Conservation (phyloP, 2,113 vertebrate species). For the Oostethus manadensis region DNA sequence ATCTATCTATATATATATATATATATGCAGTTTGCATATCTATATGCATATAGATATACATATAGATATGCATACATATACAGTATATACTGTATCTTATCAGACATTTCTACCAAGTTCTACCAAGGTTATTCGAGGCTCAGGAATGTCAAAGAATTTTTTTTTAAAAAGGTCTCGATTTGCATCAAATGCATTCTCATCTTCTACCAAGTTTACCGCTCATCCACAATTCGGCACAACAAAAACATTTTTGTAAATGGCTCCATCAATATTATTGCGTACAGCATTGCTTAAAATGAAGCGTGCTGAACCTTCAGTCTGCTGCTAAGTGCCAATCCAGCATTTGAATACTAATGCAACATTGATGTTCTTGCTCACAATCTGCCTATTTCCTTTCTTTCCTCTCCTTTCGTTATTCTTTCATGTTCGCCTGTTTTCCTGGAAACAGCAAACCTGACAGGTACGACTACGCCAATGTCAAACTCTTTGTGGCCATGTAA, state of each 20-base stretch:
- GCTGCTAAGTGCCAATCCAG: constrained; percentile 51
- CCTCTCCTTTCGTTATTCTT: constrained; percentile 50
- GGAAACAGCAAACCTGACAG: constrained; percentile 96
- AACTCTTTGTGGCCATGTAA: constrained; percentile 48
- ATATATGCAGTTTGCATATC: too few relatives aligned
- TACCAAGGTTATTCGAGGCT: not conserved
- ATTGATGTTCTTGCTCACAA: constrained; percentile 67
- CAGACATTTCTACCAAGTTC: too few relatives aligned
- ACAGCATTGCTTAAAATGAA: constrained; percentile 34
- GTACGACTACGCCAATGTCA: constrained; percentile 75
- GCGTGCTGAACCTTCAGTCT: constrained; percentile 32
- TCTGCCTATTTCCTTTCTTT: constrained; percentile 62
- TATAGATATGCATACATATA: too few relatives aligned
- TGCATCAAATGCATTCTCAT: not conserved
- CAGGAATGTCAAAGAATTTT: not conserved
- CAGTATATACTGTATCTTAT: too few relatives aligned
- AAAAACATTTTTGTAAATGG: not conserved
- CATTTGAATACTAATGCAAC: constrained; percentile 71
- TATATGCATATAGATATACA: too few relatives aligned
- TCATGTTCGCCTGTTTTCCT: constrained; percentile 49
- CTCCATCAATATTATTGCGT: not conserved
- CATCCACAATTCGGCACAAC: not conserved
- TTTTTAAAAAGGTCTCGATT: not conserved
- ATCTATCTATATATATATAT: too few relatives aligned
- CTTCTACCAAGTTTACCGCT: not conserved